Evolutionary conservation across 2,888 invertebrate genomes (phyloP).

Genomic region (Argyresthia goedartella): DNA sequence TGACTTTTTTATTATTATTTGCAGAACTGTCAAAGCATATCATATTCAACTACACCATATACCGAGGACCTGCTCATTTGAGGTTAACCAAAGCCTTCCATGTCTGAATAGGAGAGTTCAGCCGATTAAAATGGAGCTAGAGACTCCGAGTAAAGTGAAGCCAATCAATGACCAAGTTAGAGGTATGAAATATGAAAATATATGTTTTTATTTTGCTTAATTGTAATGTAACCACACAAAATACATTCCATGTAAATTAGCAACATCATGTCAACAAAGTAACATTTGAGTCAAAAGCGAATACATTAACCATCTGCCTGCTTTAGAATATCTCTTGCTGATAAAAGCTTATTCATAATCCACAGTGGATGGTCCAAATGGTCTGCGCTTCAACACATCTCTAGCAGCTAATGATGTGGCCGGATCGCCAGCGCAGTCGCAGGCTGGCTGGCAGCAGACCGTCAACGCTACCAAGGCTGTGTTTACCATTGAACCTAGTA

Average conservation of each 20-base stretch:
- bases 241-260: too few species aligned
- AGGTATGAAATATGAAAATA: conserved; percentile 31
- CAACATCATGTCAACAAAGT: too few species aligned
- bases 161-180: conserved; percentile 59
- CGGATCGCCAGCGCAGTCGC: conserved; percentile 50
- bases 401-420: conserved; percentile 42
- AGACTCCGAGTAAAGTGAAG: conserved; percentile 51
- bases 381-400: conserved; percentile 63
- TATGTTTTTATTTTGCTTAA: too few species aligned
- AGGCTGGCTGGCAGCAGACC: conserved; percentile 53
- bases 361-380: conserved; percentile 66
- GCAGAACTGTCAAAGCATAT: conserved; percentile 44
- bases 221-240: too few species aligned
- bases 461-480: conserved; percentile 77
- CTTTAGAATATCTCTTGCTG: too few species aligned
- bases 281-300: too few species aligned
- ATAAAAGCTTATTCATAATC: background rate
- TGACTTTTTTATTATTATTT: conserved; percentile 10
- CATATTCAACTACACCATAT: conserved; percentile 28
- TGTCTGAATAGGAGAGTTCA: conserved; percentile 37
- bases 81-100: conserved; percentile 76
- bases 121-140: conserved; percentile 53
- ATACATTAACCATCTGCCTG: too few species aligned
- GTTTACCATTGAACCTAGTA: conserved; percentile 75
- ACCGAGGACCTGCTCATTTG: conserved; percentile 61